Evolutionary conservation across 2,113 vertebrate genomes (phyloP), one percentile per base, ranked within the genome.

Genomic region (Hippopotamus amphibius): DNA sequence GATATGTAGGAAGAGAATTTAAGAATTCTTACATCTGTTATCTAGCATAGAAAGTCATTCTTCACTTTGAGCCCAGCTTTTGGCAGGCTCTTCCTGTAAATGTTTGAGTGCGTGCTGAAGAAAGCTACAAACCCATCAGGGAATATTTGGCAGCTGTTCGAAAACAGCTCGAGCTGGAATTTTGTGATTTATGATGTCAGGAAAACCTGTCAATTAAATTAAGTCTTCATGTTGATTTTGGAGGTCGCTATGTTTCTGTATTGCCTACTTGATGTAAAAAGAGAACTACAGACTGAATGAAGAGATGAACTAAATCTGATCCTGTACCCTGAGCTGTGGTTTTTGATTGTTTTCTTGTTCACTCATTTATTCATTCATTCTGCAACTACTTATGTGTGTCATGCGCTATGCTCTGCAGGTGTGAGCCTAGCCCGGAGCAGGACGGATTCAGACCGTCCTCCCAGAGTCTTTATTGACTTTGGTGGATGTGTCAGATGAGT

Each of bases 151-250:
- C 86, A 90, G 86, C 80, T 96, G 3, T 96, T 98, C 91, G 97
- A 89, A 98, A 98, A 24, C 30, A n/a, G 43, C 97, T 95, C 59
- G 71, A 97, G 69, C 69, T 97, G 21, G 97, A 96, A 6, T 97
- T 97, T 96, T 90, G 79, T 97, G 90, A 65, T 90, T 96, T 96
- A 68, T 57, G 26, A 74, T 97, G 61, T 97, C 84, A 96, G 87
- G 86, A 95, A 95, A 97, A 9, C 46, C 72, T 89, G 59, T 90
- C 88, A 72, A 80, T 93, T 93, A 93, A 96, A 86, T 86, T 41
- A 63, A 93, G n/a, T 68, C 50, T 95, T 68, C 43, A 17, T 77
- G 33, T 72, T 95, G 66, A 72, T n/a, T 93, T 91, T 24, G 53
- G 41, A 82, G 65, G 76, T 94, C 63, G 46, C 30, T 83, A 0